Base-by-base conservation (phyloP, 2,797 vertebrate species). In the Muscicapa comitata region DNA sequence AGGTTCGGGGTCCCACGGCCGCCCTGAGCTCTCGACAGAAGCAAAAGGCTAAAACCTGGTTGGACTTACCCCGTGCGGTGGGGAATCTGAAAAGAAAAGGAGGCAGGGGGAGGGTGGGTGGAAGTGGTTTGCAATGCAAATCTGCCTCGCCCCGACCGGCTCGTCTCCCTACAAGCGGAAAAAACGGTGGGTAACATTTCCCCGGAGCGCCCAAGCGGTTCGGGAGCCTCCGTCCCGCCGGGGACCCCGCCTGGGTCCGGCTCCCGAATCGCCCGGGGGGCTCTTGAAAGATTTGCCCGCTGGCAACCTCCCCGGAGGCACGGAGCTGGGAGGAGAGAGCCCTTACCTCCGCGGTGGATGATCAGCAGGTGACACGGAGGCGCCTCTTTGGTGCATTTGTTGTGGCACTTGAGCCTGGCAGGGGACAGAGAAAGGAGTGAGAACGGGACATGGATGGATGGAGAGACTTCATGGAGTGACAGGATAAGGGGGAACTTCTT, bases 311-410 rank as follows among this genome's bases (percentile, higher is more conserved):
- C 83, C 21, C 16, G 40, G 74, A 37, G 47, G 82, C 50, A 25
- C 37, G 58, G 90, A 25, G 28, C 37, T 13, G 47, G 73, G 48
- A 48, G 84, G 61, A 73, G 77, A 58, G 83, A 3, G 93, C 58
- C 97, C 98, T 98, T 98, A 98, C 99, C 99, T 97, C 99, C 99
- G 86, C 99, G 98, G 96, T 99, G 99, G 97, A 99, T 99, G 97
- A 99, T 99, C 95, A 99, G 98, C 96, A 99, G 98, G 97, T 99
- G 99, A 97, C 99, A 99, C 90, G 99, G 99, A 24, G 99, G 99
- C 87, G 99, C 99, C 99, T 99, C 99, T 99, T 99, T 99, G 99
- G 99, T 99, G 98, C 99, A 99, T 99, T 99, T 99, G 98, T 99
- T 99, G 98, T 99, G 99, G 99, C 99, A 99, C 99, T 99, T 99